Conservation (phyloP, 2,113 vertebrate genomes). For the Casuarius casuarius region DNA sequence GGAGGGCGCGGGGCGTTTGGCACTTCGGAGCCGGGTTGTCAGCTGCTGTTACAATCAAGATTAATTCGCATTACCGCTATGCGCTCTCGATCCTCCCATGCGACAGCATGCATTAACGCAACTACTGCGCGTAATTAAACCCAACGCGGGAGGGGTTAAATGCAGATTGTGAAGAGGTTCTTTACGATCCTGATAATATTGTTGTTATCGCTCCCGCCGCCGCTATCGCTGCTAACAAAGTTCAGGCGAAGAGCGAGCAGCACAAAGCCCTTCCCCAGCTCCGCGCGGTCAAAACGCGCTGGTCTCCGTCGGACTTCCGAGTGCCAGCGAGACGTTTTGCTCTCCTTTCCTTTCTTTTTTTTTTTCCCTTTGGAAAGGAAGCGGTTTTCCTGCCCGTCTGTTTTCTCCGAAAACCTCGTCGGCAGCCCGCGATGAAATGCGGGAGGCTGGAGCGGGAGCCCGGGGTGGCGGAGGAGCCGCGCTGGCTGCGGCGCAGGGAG, state of each 20-base stretch:
- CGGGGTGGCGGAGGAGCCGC: not conserved
- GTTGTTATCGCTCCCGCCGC: too few species aligned
- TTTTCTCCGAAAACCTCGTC: not conserved
- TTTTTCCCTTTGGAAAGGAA: not conserved
- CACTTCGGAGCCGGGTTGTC: conserved; percentile 80
- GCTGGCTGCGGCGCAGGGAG: not conserved
- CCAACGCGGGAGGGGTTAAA: conserved; percentile 71
- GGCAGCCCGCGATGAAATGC: not conserved
- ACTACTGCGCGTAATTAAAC: conserved; percentile 81
- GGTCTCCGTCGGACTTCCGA: conserved; percentile 49
- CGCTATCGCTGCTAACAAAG: not conserved
- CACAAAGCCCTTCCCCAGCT: conserved; percentile 16
- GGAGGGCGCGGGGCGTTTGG: conserved; percentile 69
- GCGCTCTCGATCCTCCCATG: conserved; percentile 79
- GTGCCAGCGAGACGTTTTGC: not conserved
- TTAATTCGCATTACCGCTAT: conserved; percentile 86
- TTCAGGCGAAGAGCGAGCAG: conserved; percentile 47
- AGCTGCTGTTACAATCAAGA: conserved; percentile 83
- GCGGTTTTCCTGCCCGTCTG: not conserved
- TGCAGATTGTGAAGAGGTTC: not conserved
- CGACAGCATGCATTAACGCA: conserved; percentile 81
- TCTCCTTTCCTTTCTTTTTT: too few species aligned
- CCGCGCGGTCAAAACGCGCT: conserved; percentile 20
- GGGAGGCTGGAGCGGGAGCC: not conserved
- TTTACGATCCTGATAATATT: not conserved